Evolutionary conservation across 2,113 vertebrate species (phyloP).

Genomic region (Nettapus auritus): DNA sequence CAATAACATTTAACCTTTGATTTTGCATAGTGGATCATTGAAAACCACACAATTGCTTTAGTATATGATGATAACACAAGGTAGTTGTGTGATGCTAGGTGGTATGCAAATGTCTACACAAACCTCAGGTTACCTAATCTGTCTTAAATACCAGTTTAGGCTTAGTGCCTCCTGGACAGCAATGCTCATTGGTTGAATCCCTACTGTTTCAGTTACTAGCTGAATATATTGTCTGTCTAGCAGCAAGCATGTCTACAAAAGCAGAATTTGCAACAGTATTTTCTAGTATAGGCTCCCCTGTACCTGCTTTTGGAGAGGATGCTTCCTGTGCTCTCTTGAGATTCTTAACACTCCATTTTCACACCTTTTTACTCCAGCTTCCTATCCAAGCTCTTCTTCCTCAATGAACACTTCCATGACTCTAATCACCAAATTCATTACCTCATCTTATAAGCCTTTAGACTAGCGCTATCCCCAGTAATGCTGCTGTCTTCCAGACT

Average conservation of each 20-base stretch:
- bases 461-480: background rate
- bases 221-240: background rate
- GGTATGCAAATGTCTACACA: background rate
- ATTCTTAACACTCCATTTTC: no score
- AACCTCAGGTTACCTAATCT: background rate
- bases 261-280: background rate
- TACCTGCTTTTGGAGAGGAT: background rate
- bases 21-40: background rate
- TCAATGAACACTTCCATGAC: background rate
- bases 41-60: background rate
- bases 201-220: background rate
- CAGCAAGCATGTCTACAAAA: background rate
- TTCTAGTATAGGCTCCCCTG: rapidly evolving
- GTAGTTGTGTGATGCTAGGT: background rate
- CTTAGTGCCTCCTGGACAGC: background rate
- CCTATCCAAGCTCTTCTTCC: background rate
- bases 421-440: background rate
- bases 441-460: background rate
- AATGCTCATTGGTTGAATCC: background rate
- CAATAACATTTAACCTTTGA: background rate
- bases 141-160: background rate
- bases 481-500: background rate
- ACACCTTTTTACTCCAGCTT: background rate
- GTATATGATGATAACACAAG: background rate
- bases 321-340: background rate